Conservation (phyloP, 2,797 vertebrate genomes). For the Meda fulgida region DNA sequence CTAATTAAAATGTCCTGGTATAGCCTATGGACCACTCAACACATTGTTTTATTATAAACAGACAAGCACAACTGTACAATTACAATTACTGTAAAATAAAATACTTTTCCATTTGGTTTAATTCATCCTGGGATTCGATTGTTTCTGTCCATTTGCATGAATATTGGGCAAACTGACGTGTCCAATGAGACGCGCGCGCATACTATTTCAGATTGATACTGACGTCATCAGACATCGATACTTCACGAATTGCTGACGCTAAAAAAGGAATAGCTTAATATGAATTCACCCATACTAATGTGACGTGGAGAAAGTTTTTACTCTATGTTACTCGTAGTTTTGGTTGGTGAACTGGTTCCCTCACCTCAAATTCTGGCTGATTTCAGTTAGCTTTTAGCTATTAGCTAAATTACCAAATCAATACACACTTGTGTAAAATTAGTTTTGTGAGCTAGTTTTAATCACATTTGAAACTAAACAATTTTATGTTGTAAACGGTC, state of each 20-base stretch:
- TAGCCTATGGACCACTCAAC: neutral
- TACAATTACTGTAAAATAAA: neutral
- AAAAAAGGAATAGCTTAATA: neutral
- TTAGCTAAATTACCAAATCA: neutral
- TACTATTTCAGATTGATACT: neutral
- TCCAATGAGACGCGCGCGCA: neutral
- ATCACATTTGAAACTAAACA: neutral
- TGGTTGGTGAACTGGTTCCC: neutral
- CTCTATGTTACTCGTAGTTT: neutral
- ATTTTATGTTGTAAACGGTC: neutral
- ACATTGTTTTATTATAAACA: neutral
- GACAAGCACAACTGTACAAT: neutral
- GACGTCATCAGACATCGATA: neutral
- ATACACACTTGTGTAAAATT: neutral
- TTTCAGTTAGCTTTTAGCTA: neutral
- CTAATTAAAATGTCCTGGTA: neutral
- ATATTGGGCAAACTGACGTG: neutral
- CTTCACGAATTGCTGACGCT: neutral
- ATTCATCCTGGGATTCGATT: neutral
- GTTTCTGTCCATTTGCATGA: slow-evolving; percentile 27
- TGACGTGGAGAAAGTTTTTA: neutral
- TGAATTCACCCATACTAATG: neutral
- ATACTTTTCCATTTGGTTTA: neutral
- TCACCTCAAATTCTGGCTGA: neutral
- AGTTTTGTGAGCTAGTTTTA: neutral